These are phyloP conservation scores for Kryptopterus vitreolus DNA, from an alignment of 2,797 vertebrate genomes.

Conservation along the genomic window DNA sequence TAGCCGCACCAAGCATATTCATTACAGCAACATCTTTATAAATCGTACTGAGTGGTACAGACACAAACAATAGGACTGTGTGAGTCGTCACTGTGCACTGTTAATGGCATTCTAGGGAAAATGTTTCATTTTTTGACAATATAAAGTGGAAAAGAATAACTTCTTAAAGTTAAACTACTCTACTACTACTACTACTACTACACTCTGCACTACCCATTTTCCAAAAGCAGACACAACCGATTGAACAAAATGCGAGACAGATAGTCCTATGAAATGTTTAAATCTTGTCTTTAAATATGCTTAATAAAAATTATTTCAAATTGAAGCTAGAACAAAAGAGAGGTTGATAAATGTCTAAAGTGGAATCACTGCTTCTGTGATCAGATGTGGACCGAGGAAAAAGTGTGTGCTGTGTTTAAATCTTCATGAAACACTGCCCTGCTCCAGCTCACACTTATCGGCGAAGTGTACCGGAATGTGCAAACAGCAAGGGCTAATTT, in stretches of 20 bases:
- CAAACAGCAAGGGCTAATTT: conserved; percentile 18
- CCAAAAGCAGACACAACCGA: not conserved
- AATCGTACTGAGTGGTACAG: not conserved
- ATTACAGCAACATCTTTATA: conserved; percentile 10
- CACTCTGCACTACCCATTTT: too few species aligned
- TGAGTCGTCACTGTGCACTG: not conserved
- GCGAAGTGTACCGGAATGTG: not conserved
- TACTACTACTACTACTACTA: too few species aligned
- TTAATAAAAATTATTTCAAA: not conserved
- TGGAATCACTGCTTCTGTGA: not conserved
- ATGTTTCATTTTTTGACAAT: not conserved
- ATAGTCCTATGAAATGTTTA: not conserved
- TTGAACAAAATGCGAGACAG: not conserved
- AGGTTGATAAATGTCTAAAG: not conserved
- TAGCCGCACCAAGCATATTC: not conserved
- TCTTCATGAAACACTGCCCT: conserved; percentile 1
- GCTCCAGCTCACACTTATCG: not conserved
- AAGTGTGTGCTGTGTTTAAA: not conserved
- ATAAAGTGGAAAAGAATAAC: not conserved
- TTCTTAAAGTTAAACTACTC: conserved; percentile 7
- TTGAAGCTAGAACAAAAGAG: not conserved
- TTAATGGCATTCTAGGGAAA: not conserved
- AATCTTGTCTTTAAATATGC: not conserved
- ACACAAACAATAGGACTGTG: too few species aligned
- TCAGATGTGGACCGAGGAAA: not conserved